Evolutionary conservation across 2,113 vertebrate species (phyloP), one percentile per base, ranked within the genome.

Genomic region (Notarius lentiginosus): DNA sequence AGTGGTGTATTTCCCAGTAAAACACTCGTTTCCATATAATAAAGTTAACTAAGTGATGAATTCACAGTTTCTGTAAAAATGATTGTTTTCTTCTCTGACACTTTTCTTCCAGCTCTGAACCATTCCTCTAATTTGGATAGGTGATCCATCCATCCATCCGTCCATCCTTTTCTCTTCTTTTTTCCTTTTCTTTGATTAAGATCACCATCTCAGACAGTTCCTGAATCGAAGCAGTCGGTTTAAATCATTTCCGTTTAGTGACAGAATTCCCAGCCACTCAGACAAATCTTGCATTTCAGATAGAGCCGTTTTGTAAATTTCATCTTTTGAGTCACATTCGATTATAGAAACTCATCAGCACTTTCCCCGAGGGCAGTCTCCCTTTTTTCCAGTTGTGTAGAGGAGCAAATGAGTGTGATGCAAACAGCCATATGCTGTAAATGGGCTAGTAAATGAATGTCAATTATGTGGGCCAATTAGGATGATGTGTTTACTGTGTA

Each of bases 401-500:
- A 84, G 84, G 80, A 76, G n/a, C 82, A 90, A 90, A 90, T 88
- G 84, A 86, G 87, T 73, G 88, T 58, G 84, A 84, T 86, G 34
- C 86, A 84, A 89, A 86, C 77, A 89, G 41, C 85, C 85, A 86
- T 88, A 88, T 87, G 80, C 85, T 53, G 84, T 79, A 89, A 89
- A 89, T 87, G 87, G 87, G 76, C 90, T 87, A 90, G 86, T 91
- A 89, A 90, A 89, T 90, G 87, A 89, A 89, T 89, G 90, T 91
- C 87, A 90, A 90, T 91, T 91, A 88, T 89, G 88, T 86, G 80
- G 90, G 66, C 87, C 86, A 90, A 91, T 91, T 91, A 90, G 90
- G 84, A 75, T 85, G 89, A 89, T 72, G 58, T 91, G 91, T 94
- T 94, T 92, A 89, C 89, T 83, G 85, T 92, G 87, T 87, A 91